Conservation (phyloP, 2,888 invertebrate species). For the Sphaerophoria taeniata region DNA sequence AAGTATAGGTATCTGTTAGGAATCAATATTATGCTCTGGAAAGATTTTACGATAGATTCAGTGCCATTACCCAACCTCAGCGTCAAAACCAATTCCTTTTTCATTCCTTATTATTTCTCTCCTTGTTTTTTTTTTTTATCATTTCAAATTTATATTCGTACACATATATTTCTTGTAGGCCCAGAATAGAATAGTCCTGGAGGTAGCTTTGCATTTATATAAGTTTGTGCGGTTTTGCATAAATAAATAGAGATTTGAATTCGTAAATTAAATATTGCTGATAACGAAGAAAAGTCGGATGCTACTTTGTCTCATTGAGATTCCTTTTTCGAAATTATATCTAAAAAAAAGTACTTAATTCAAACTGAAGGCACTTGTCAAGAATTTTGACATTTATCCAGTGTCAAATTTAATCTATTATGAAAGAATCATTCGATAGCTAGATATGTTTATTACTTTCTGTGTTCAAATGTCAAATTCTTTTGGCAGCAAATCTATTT, state of each 20-base stretch:
- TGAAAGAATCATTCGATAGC: no score
- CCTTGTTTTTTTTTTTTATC: neutral
- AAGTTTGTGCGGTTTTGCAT: neutral
- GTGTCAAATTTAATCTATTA: no score
- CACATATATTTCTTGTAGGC: neutral
- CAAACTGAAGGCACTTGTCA: no score
- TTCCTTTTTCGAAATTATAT: no score
- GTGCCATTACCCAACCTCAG: conserved; percentile 29
- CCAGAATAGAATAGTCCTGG: neutral
- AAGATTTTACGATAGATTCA: conserved; percentile 38
- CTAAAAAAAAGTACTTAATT: no score
- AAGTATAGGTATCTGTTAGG: neutral
- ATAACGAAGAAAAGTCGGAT: neutral
- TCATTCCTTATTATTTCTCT: neutral
- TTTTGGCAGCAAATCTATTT: no score
- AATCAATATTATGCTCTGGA: conserved; percentile 13
- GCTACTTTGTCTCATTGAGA: neutral
- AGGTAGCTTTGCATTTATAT: conserved; percentile 17
- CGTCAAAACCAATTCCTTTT: conserved; percentile 22
- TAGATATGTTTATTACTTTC: no score
- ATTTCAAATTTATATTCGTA: neutral
- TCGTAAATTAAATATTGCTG: conserved; percentile 8
- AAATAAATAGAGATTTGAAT: conserved; percentile 9
- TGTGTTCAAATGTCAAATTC: no score
- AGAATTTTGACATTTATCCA: no score